Evolutionary conservation across 2,797 vertebrate species (phyloP), one percentile per base, ranked within the genome.

Genomic region (Coregonus sp.): DNA sequence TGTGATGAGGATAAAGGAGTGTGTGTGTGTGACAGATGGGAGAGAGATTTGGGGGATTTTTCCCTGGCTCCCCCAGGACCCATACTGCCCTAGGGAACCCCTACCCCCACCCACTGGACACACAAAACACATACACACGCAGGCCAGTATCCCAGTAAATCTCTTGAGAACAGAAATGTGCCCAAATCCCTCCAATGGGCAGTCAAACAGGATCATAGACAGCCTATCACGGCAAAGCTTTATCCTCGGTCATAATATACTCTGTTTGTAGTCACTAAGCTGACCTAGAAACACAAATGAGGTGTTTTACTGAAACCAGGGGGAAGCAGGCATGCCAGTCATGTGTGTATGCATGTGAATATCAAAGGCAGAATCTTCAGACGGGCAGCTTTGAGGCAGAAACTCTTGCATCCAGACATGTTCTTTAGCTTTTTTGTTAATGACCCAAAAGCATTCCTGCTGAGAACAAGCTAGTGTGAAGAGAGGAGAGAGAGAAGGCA

Each of bases 241-340:
- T 4, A 15, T 73, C 31, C 51, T 37, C 71, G 7, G 18, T 37
- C 52, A 35, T 59, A n/a, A 14, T 16, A 29, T 14, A 37, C 63
- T 77, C 76, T 29, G 72, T 72, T 73, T 73, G 74, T 77, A 15
- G 16, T 67, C 9, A 1, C 37, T 0, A 5, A 72, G 67, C 65
- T 88, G 86, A 86, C 85, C 85, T 79, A 85, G 79, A 88, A 85
- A 89, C 70, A 37, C 78, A 81, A 78, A 51, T 1, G 16, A 73
- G 82, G 54, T 67, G 76, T 54, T 52, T 52, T 54, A 82, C 69
- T 74, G 79, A 81, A 66, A 74, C 73, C 73, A 54, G 67, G 75
- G 77, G 70, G 76, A 79, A 56, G 70, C 70, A 9, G 61, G 5
- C 59, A 52, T 66, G 25, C 31, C 70, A 81, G 74, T 78, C 77